Evolutionary conservation across 2,888 invertebrate species (phyloP).

Genomic region (Halocaridina rubra): DNA sequence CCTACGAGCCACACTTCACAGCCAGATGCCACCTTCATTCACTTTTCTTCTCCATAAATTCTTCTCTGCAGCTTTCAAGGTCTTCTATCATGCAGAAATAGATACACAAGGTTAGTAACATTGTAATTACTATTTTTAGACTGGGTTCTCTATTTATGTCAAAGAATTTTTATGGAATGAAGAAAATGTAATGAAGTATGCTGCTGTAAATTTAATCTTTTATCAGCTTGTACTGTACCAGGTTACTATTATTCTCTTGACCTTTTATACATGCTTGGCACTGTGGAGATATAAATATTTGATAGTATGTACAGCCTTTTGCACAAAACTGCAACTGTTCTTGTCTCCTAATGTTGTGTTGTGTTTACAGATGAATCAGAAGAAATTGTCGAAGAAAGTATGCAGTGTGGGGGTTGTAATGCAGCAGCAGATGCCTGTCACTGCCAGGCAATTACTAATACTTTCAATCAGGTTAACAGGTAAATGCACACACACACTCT

Average conservation of each 20-base stretch:
- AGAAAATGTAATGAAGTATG: too few relatives aligned
- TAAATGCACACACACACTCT: conserved; percentile 68
- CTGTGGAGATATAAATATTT: too few relatives aligned
- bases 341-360: too few relatives aligned
- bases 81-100: conserved; percentile 72
- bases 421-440: conserved; percentile 75
- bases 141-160: too few relatives aligned
- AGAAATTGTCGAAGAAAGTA: conserved; percentile 74
- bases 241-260: too few relatives aligned
- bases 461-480: conserved; percentile 82
- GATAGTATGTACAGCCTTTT: too few relatives aligned
- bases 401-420: conserved; percentile 80
- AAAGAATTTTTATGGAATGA: too few relatives aligned
- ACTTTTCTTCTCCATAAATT: conserved; percentile 70
- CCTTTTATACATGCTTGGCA: too few relatives aligned
- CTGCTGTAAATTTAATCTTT: too few relatives aligned
- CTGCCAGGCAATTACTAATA: conserved; percentile 77
- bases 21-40: conserved; percentile 56
- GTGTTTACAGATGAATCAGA: conserved; percentile 67
- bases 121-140: too few relatives aligned
- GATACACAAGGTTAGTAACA: conserved; percentile 66
- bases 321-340: too few relatives aligned
- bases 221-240: too few relatives aligned
- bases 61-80: conserved; percentile 82
- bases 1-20: conserved; percentile 56